Conservation (phyloP, 2,113 vertebrate genomes). For the Leucosticte australis region DNA sequence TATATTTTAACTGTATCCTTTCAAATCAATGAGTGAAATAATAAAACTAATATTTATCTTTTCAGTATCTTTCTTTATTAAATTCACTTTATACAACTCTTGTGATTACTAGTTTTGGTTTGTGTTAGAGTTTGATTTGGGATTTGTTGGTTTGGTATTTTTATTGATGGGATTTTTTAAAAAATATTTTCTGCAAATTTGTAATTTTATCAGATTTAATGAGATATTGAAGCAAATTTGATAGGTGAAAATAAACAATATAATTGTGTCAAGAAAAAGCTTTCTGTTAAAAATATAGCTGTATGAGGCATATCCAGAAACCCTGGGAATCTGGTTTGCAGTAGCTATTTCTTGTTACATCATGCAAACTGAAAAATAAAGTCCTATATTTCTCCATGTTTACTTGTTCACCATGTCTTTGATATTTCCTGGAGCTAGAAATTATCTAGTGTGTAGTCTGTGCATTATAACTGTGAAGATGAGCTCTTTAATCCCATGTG, state of each 20-base stretch:
- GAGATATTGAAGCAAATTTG: neutral
- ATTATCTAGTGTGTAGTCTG: neutral
- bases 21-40: neutral
- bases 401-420: neutral
- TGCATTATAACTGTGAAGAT: neutral
- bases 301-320: neutral
- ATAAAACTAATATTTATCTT: neutral
- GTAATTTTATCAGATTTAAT: neutral
- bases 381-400: neutral
- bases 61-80: neutral
- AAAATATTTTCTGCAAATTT: neutral
- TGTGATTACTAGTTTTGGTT: neutral
- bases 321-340: neutral
- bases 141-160: neutral
- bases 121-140: neutral
- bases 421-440: neutral
- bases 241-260: neutral
- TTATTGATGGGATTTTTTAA: rapidly evolving
- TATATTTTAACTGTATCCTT: neutral
- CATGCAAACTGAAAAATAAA: neutral
- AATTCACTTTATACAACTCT: neutral
- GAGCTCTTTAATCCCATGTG: neutral
- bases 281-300: neutral
- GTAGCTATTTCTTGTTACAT: neutral
- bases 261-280: neutral